phyloP scores from a whole-genome alignment of 2,888 invertebrate genomes.

The Pyrochroa serraticornis region DNA sequence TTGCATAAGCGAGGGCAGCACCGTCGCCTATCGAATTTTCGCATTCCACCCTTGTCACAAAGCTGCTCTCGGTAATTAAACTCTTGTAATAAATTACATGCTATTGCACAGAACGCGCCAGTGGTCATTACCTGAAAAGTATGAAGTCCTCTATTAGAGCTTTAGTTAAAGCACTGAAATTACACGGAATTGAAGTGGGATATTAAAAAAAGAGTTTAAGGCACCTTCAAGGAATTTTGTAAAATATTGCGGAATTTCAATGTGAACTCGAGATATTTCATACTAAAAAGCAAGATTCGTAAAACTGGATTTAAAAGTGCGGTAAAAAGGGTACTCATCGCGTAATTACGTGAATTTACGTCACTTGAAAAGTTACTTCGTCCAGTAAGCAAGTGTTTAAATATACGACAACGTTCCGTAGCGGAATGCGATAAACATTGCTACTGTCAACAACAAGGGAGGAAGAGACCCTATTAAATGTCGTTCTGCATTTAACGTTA shows the following conservation, averaged over 20 bases:
- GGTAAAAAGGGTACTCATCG: slow-evolving; percentile 1
- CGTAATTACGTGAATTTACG: slow-evolving; percentile 2
- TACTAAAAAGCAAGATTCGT: no score
- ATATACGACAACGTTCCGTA: slow-evolving; percentile 31
- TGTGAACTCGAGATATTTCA: background rate
- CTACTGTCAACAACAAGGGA: slow-evolving; percentile 36
- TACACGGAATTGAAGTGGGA: slow-evolving; percentile 7
- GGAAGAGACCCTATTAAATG: slow-evolving; percentile 41
- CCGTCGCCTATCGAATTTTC: slow-evolving; percentile 23
- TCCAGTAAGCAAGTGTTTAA: slow-evolving; percentile 28
- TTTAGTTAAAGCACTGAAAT: slow-evolving; percentile 15
- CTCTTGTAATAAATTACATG: slow-evolving; percentile 34
- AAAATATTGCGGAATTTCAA: background rate
- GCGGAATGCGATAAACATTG: slow-evolving; percentile 41
- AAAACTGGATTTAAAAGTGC: background rate
- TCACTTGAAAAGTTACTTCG: background rate
- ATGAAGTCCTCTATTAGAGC: slow-evolving; percentile 28
- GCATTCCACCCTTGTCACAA: slow-evolving; percentile 27
- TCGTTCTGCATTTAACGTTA: slow-evolving; percentile 36
- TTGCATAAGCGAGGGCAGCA: slow-evolving; percentile 14
- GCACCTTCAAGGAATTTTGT: background rate
- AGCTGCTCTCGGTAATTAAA: slow-evolving; percentile 34
- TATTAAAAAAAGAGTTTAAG: slow-evolving; percentile 12
- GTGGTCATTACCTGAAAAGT: slow-evolving; percentile 37
- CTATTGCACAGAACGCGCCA: slow-evolving; percentile 31